A percentile compares a stretch with the other conserved stretches of the same genome.
These are phyloP conservation scores for Hydraecia micacea DNA, from an alignment of 2,888 invertebrate species.

Conservation along the genomic window DNA sequence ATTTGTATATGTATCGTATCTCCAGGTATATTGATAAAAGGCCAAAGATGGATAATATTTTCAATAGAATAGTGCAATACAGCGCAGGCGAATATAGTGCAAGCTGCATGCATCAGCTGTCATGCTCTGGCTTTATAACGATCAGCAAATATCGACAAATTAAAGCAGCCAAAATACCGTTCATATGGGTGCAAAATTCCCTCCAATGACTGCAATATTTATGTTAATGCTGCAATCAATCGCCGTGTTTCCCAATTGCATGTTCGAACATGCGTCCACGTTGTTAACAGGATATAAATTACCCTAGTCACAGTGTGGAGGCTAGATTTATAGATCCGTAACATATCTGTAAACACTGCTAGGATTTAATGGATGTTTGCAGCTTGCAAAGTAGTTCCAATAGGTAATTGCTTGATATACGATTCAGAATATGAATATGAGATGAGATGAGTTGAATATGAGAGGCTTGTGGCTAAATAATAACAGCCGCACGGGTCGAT, in stretches of 20 bases:
- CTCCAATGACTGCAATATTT: slow-evolving; percentile 18
- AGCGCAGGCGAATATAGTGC: neutral
- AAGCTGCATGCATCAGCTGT: neutral
- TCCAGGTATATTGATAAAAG: neutral
- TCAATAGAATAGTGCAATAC: neutral
- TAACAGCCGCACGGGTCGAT: too few relatives aligned
- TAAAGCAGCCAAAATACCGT: slow-evolving; percentile 5
- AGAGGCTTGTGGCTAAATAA: too few relatives aligned
- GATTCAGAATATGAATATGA: neutral
- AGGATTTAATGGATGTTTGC: neutral
- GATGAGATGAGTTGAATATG: too few relatives aligned
- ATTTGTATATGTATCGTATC: neutral
- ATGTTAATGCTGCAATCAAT: slow-evolving; percentile 44
- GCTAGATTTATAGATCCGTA: slow-evolving; percentile 45
- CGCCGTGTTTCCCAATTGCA: slow-evolving; percentile 34
- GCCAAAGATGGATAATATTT: neutral
- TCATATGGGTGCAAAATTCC: neutral
- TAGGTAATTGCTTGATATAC: slow-evolving; percentile 9
- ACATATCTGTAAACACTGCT: slow-evolving; percentile 30
- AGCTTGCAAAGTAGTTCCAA: neutral
- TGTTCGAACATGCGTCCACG: slow-evolving; percentile 20
- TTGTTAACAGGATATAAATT: slow-evolving; percentile 45
- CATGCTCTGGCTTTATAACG: neutral
- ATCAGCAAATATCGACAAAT: slow-evolving; percentile 1
- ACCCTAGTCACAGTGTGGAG: slow-evolving; percentile 21